phyloP scores from a whole-genome alignment of 2,888 invertebrate species.

The Drosophila pegasa region DNA sequence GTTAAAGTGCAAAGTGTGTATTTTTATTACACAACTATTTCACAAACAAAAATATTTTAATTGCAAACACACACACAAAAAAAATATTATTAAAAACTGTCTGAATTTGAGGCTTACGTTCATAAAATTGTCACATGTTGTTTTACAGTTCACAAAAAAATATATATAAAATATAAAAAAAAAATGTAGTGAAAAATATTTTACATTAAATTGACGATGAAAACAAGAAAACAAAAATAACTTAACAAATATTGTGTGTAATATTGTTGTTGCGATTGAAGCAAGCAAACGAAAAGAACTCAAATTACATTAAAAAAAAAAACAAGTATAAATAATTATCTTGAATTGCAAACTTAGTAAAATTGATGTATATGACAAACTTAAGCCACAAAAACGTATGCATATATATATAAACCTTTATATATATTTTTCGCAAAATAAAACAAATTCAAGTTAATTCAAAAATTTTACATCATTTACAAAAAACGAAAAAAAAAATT shows the following conservation, averaged over 20 bases:
- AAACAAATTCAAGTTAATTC: slow-evolving; percentile 18
- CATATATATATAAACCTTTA: neutral
- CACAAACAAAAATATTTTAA: slow-evolving; percentile 32
- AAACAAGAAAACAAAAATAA: slow-evolving; percentile 2
- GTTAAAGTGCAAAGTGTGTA: slow-evolving; percentile 48
- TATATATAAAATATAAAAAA: slow-evolving; percentile 1
- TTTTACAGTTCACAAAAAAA: slow-evolving; percentile 33
- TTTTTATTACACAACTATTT: slow-evolving; percentile 27
- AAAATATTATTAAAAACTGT: slow-evolving; percentile 28
- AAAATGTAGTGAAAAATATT: slow-evolving; percentile 31
- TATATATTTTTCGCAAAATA: slow-evolving; percentile 41
- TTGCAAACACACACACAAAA: slow-evolving; percentile 18
- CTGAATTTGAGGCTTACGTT: slow-evolving; percentile 66
- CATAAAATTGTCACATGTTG: slow-evolving; percentile 45
- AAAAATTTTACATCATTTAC: slow-evolving; percentile 44
- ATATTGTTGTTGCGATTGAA: slow-evolving; percentile 23
- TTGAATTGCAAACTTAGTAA: slow-evolving; percentile 40
- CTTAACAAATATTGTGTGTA: slow-evolving; percentile 21
- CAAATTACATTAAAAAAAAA: slow-evolving; percentile 1
- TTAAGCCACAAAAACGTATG: slow-evolving; percentile 38
- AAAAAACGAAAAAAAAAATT: slow-evolving; percentile 15
- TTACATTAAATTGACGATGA: slow-evolving; percentile 32
- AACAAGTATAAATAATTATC: slow-evolving; percentile 7
- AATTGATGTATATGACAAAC: slow-evolving; percentile 59
- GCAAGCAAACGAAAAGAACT: slow-evolving; percentile 5